These are phyloP conservation scores for Trichechus manatus DNA, from an alignment of 2,113 vertebrate species.

Conservation along the genomic window DNA sequence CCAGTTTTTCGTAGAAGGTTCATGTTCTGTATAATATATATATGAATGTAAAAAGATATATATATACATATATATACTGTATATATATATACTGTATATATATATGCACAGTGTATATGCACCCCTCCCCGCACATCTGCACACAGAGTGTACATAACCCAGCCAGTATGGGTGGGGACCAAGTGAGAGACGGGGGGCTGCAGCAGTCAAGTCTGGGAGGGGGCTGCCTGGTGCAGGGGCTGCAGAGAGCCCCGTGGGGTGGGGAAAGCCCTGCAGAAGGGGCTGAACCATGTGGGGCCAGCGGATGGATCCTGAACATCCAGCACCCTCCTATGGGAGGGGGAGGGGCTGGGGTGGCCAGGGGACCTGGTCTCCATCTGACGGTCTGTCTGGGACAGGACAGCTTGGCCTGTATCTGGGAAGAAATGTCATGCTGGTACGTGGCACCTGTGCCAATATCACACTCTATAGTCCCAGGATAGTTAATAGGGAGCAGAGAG, in stretches of 20 bases:
- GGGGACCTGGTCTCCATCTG: neutral
- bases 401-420: neutral
- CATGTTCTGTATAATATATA: conserved; percentile 83
- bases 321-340: too few relatives aligned
- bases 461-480: neutral
- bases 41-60: conserved; percentile 82
- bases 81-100: conserved; percentile 76
- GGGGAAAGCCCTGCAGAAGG: neutral
- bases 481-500: too few relatives aligned
- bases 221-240: neutral
- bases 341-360: neutral
- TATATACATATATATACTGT: conserved; percentile 76
- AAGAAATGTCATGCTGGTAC: neutral
- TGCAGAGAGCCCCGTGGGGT: neutral
- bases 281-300: neutral
- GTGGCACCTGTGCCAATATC: neutral
- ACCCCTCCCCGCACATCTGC: conserved; percentile 74
- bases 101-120: conserved; percentile 84
- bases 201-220: neutral
- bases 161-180: conserved; percentile 77
- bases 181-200: conserved; percentile 38
- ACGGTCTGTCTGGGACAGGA: neutral
- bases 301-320: neutral
- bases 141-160: conserved; percentile 80
- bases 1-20: conserved; percentile 76